Evolutionary conservation across 2,888 invertebrate genomes (phyloP).

Genomic region (Drosophila fulvimacula): DNA sequence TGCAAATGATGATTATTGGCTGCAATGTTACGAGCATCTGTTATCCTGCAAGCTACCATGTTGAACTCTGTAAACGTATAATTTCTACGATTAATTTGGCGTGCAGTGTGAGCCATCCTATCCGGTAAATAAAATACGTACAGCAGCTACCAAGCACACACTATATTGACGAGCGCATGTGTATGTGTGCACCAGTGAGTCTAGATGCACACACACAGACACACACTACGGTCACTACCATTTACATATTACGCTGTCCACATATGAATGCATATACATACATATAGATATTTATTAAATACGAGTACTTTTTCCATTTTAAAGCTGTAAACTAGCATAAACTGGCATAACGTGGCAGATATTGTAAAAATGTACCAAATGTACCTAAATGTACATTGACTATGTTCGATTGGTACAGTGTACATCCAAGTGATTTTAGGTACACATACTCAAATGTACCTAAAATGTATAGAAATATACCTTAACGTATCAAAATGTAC

Average conservation of each 20-base stretch:
- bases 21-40: conserved; percentile 94
- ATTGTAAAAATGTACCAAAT: too few species aligned
- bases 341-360: conserved; percentile 52
- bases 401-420: too few species aligned
- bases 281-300: conserved; percentile 1
- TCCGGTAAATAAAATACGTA: conserved; percentile 77
- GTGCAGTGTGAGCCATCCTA: conserved; percentile 85
- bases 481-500: not conserved
- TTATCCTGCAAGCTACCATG: conserved; percentile 98
- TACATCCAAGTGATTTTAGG: too few species aligned
- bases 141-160: conserved; percentile 71
- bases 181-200: conserved; percentile 21
- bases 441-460: not conserved
- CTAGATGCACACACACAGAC: conserved; percentile 13
- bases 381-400: conserved; percentile 1
- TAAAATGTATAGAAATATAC: too few species aligned
- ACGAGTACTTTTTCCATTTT: conserved; percentile 21
- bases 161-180: conserved; percentile 53
- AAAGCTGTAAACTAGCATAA: conserved; percentile 37
- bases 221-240: conserved; percentile 31
- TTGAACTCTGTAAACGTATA: conserved; percentile 96
- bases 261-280: conserved; percentile 19
- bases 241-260: conserved; percentile 38
- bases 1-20: conserved; percentile 85
- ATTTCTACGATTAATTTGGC: conserved; percentile 87